Evolutionary conservation across 2,888 invertebrate genomes (phyloP).

Genomic region (Melieria picta): DNA sequence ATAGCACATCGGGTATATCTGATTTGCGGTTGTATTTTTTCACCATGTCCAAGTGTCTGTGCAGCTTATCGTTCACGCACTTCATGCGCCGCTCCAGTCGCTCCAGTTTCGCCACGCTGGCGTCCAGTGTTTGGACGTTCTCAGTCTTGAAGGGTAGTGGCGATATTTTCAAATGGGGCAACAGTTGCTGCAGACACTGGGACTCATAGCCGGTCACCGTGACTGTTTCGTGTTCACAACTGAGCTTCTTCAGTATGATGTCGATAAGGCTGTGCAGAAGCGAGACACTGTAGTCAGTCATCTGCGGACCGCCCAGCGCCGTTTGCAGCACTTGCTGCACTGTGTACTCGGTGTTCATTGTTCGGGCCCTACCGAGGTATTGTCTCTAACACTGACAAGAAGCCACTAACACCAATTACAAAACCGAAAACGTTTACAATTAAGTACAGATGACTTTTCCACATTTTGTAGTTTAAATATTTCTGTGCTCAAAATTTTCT

Average conservation of each 20-base stretch:
- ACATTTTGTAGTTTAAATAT: no score
- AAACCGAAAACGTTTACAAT: no score
- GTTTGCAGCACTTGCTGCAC: conserved; percentile 56
- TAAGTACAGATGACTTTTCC: no score
- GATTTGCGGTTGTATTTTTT: conserved; percentile 16
- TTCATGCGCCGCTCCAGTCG: conserved; percentile 48
- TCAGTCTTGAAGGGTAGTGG: conserved; percentile 54
- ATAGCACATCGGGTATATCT: no score
- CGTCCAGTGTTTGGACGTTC: conserved; percentile 45
- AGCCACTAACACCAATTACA: no score
- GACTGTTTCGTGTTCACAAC: conserved; percentile 54
- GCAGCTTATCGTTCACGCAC: conserved; percentile 46
- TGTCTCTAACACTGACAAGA: no score
- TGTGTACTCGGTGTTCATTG: conserved; percentile 47
- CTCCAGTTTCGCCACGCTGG: conserved; percentile 40
- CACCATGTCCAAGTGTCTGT: conserved; percentile 51
- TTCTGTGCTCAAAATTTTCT: no score
- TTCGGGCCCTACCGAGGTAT: no score
- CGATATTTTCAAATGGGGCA: conserved; percentile 49
- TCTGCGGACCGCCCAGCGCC: conserved; percentile 54
- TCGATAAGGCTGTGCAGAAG: conserved; percentile 56
- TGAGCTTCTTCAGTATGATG: conserved; percentile 54
- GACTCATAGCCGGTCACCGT: conserved; percentile 52
- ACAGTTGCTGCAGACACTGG: conserved; percentile 50
- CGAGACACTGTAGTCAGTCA: conserved; percentile 50